Percentiles rank a stretch among this genome's conserved stretches.
phyloP scores from a whole-genome alignment of 1,140 invertebrate species.

The Drosophila nebulosa region DNA sequence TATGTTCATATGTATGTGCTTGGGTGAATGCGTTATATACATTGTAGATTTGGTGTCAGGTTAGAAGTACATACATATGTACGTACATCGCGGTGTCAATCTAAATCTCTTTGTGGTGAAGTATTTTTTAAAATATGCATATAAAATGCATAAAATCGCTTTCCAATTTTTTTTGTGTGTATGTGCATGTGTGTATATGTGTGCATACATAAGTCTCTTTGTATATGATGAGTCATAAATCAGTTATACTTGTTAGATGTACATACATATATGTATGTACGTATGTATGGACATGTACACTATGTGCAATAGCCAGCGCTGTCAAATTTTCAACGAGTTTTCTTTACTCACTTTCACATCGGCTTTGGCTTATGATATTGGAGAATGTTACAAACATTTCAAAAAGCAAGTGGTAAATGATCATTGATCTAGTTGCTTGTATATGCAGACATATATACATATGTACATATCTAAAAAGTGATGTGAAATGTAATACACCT shows the following conservation, averaged over 20 bases:
- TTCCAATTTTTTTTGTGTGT: constrained; percentile 7
- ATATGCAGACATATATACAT: neutral
- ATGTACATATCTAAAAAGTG: neutral
- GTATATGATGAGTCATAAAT: constrained; percentile 4
- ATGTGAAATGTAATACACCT: neutral
- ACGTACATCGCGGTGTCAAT: neutral
- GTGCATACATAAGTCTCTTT: neutral
- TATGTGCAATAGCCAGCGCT: too few relatives aligned
- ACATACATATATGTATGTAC: neutral
- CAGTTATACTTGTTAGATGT: neutral
- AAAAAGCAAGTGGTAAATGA: too few relatives aligned
- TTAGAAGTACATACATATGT: neutral
- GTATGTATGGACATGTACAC: too few relatives aligned
- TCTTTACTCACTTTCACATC: too few relatives aligned
- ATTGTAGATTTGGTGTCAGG: neutral
- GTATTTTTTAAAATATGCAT: neutral
- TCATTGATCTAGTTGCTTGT: neutral
- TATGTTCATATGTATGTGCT: constrained; percentile 1
- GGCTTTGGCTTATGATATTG: too few relatives aligned
- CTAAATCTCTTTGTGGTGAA: neutral
- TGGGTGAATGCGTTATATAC: neutral
- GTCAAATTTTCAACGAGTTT: too few relatives aligned
- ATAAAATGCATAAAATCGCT: neutral
- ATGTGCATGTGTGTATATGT: neutral
- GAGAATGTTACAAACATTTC: too few relatives aligned